Evolutionary conservation across 1,140 invertebrate genomes (phyloP).

Genomic region (roundworm (Caenorhabditis elegans)): WBcel235 BX284603.4:10353001-10353500

Average conservation of each 20-base stretch:
- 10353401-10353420: not conserved
- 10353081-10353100: not conserved
- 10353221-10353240: not conserved
- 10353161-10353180: not conserved
- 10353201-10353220: not conserved
- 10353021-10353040: not conserved
- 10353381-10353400: not conserved
- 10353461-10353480: not conserved
- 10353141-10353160: not conserved
- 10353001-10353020: not conserved
- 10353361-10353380: not conserved
- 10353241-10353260: not conserved
- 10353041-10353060: not conserved
- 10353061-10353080: not conserved
- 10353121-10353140: constrained; percentile 1
- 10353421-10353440: not conserved
- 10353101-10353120: not conserved
- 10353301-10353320: not conserved
- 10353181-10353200: constrained; percentile 4
- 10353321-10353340: not conserved
- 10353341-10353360: not conserved
- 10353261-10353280: not conserved
- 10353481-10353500: not conserved
- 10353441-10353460: not conserved
- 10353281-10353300: not conserved